A percentile compares a stretch with the other conserved stretches of the same genome.
These are phyloP conservation scores for Sesia apiformis DNA, from an alignment of 2,888 invertebrate genomes.

Conservation along the genomic window DNA sequence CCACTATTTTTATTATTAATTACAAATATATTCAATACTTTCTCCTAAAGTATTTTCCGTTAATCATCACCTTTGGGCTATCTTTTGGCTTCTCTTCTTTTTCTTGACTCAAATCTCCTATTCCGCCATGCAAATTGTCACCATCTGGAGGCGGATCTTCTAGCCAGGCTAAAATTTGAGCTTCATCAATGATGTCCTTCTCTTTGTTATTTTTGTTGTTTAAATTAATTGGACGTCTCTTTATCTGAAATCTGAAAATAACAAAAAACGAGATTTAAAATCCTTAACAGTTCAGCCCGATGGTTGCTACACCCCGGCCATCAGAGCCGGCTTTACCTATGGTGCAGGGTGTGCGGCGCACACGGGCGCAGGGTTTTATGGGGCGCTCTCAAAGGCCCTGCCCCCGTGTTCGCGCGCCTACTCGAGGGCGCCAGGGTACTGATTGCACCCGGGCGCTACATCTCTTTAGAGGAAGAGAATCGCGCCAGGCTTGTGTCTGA, in stretches of 20 bases:
- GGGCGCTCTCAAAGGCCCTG: no score
- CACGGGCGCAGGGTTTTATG: no score
- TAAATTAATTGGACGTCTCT: no score
- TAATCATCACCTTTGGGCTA: not conserved
- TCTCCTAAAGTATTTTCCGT: not conserved
- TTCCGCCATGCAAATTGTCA: constrained; percentile 26
- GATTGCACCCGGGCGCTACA: no score
- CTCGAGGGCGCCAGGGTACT: no score
- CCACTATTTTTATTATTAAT: not conserved
- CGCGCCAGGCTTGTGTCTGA: no score
- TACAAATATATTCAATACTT: not conserved
- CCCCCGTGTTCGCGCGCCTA: no score
- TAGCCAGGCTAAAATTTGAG: constrained; percentile 15
- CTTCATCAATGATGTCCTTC: constrained; percentile 14
- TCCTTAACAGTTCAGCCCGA: not conserved
- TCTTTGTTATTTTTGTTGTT: constrained; percentile 6
- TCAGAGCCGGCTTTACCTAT: no score
- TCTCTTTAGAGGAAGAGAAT: no score
- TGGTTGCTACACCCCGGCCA: no score
- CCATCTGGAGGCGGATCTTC: constrained; percentile 36
- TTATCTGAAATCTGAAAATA: not conserved
- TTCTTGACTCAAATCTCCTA: not conserved
- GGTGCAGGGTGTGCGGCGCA: no score
- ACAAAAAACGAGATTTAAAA: not conserved
- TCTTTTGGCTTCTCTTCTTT: constrained; percentile 6